phyloP scores from a whole-genome alignment of 2,888 invertebrate genomes.

The Netelia inedita region DNA sequence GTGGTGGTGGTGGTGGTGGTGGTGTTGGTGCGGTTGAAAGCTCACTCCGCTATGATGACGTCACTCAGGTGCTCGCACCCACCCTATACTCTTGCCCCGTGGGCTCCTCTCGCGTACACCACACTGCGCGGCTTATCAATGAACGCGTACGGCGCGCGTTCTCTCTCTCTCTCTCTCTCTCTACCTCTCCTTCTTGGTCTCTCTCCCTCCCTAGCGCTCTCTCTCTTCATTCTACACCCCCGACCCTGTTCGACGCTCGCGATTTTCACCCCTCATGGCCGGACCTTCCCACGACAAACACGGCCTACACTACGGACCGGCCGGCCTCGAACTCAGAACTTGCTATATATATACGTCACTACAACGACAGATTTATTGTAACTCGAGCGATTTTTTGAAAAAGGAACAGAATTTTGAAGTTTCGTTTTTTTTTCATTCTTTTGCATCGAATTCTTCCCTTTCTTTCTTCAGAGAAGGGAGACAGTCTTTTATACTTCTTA shows the following conservation, averaged over 20 bases:
- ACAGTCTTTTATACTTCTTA: too few species aligned
- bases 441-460: background rate
- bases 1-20: background rate
- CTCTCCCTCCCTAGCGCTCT: constrained; percentile 29
- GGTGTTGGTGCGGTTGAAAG: too few species aligned
- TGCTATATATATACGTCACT: constrained; percentile 15
- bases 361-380: background rate
- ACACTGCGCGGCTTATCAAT: constrained; percentile 71
- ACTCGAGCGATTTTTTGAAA: background rate
- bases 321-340: constrained; percentile 49
- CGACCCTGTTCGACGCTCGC: constrained; percentile 23
- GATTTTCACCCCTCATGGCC: constrained; percentile 59
- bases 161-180: constrained; percentile 62
- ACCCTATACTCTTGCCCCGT: constrained; percentile 47
- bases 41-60: constrained; percentile 39
- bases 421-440: background rate
- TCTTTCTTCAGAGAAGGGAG: background rate
- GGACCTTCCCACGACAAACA: constrained; percentile 70
- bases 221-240: constrained; percentile 26
- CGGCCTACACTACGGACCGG: constrained; percentile 68
- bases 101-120: constrained; percentile 49
- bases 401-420: background rate
- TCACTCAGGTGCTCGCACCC: constrained; percentile 50
- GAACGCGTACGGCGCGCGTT: constrained; percentile 68
- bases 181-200: constrained; percentile 50